phyloP scores from a whole-genome alignment of 2,797 vertebrate genomes.

The Cuniculus paca region DNA sequence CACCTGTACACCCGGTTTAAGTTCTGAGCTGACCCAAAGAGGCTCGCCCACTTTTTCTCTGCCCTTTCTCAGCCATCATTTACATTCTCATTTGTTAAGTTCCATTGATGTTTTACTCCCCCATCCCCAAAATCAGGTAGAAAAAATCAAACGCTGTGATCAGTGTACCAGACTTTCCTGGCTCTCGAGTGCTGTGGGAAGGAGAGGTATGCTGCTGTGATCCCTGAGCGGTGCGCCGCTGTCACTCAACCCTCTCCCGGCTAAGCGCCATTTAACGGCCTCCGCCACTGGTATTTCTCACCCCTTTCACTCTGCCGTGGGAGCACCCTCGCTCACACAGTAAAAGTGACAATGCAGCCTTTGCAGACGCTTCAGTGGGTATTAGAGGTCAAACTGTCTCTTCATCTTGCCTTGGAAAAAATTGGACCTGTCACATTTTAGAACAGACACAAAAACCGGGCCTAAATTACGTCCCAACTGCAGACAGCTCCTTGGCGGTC shows the following conservation, averaged over 20 bases:
- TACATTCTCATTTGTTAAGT: background rate
- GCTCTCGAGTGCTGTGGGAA: background rate
- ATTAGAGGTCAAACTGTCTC: constrained; percentile 57
- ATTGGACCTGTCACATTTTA: constrained; percentile 67
- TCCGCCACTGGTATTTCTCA: constrained; percentile 42
- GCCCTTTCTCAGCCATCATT: background rate
- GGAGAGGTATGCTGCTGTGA: background rate
- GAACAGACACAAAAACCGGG: constrained; percentile 27
- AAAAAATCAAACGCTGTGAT: rapidly evolving
- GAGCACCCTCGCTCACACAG: constrained; percentile 48
- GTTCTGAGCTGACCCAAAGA: background rate
- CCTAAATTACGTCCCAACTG: constrained; percentile 59
- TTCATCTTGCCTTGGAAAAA: constrained; percentile 61
- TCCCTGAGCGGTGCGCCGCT: background rate
- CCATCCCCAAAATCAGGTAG: background rate
- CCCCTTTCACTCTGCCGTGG: background rate
- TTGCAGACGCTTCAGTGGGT: background rate
- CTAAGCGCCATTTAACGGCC: constrained; percentile 31
- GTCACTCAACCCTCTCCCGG: background rate
- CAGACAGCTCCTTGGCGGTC: background rate
- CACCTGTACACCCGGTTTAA: background rate
- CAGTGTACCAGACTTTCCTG: background rate
- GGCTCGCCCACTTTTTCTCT: background rate
- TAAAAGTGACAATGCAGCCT: constrained; percentile 55
- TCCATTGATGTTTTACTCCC: background rate